Percentiles rank a stretch among this genome's conserved stretches.
phyloP scores from a whole-genome alignment of 2,888 invertebrate species.

The Ischnus inquisitorius region DNA sequence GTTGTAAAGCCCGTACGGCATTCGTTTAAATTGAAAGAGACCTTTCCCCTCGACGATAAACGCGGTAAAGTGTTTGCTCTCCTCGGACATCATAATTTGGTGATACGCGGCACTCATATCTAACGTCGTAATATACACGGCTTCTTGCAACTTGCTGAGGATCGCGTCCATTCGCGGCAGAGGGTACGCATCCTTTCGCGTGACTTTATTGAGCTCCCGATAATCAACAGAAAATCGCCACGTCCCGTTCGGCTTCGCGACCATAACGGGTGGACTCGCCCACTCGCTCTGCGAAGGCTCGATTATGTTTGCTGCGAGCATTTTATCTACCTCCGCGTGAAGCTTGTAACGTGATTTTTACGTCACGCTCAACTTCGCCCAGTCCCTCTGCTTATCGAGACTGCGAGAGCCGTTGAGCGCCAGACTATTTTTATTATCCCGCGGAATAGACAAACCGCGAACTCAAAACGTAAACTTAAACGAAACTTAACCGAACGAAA shows the following conservation, averaged over 20 bases:
- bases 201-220: conserved; percentile 76
- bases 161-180: conserved; percentile 46
- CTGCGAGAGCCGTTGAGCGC: too few species aligned
- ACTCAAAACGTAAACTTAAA: too few species aligned
- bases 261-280: conserved; percentile 73
- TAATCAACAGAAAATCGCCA: conserved; percentile 71
- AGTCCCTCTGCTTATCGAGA: too few species aligned
- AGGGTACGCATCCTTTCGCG: conserved; percentile 72
- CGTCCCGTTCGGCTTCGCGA: conserved; percentile 72
- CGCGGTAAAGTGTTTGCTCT: conserved; percentile 74
- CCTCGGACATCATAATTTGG: conserved; percentile 71
- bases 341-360: background rate
- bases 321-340: conserved; percentile 71
- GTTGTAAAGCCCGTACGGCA: conserved; percentile 70
- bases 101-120: conserved; percentile 77
- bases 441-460: too few species aligned
- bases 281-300: conserved; percentile 58
- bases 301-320: conserved; percentile 74
- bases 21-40: conserved; percentile 44
- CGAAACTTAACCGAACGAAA: too few species aligned
- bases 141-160: conserved; percentile 73
- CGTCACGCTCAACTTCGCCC: too few species aligned
- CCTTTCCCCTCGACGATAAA: conserved; percentile 74
- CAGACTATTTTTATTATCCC: too few species aligned
- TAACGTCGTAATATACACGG: conserved; percentile 75